These are phyloP conservation scores for Octomys mimax DNA, from an alignment of 2,797 vertebrate genomes.

Conservation along the genomic window DNA sequence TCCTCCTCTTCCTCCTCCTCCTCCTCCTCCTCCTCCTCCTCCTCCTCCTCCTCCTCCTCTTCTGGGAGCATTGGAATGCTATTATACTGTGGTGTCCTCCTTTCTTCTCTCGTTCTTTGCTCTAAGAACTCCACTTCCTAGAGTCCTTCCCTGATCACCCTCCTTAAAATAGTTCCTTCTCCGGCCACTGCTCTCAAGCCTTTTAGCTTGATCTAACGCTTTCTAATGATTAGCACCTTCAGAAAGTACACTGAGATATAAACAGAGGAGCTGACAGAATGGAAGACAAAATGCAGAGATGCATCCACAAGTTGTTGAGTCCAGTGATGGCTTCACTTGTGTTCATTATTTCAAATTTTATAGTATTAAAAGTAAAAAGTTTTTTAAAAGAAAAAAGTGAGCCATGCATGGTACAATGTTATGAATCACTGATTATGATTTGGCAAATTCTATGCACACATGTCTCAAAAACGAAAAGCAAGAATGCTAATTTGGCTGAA, in stretches of 20 bases:
- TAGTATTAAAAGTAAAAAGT: slow-evolving; percentile 41
- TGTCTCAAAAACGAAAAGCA: neutral
- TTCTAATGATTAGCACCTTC: neutral
- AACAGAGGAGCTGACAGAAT: neutral
- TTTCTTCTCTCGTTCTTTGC: neutral
- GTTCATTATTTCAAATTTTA: slow-evolving; percentile 21
- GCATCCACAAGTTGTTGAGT: neutral
- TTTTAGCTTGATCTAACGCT: neutral
- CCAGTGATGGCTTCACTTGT: neutral
- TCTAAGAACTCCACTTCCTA: neutral
- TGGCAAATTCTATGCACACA: neutral
- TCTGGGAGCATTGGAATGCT: neutral
- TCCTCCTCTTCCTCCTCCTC: neutral
- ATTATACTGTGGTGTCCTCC: neutral
- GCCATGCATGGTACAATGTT: neutral
- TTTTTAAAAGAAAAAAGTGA: slow-evolving; percentile 4
- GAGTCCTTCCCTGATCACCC: neutral
- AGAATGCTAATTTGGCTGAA: neutral
- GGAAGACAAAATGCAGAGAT: neutral
- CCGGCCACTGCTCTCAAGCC: neutral
- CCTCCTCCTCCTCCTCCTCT: neutral
- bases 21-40: neutral
- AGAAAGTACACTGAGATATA: neutral
- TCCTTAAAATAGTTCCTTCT: neutral
- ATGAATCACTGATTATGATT: slow-evolving; percentile 14